Conservation (phyloP, 2,888 invertebrate species). For the Mesopsocus fuscifrons region DNA sequence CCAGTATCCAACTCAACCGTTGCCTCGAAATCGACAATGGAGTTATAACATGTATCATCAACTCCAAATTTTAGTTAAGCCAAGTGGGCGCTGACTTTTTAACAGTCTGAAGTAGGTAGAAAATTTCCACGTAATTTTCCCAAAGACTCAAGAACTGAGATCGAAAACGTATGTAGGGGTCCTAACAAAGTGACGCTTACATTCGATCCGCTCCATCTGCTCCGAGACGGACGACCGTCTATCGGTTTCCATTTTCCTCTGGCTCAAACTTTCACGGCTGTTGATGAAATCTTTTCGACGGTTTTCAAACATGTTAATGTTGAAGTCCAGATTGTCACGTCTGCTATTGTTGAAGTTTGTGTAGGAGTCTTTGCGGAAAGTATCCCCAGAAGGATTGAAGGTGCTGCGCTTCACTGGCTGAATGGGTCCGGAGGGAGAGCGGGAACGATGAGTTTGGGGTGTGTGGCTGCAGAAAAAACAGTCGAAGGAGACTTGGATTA, state of each 20-base stretch:
- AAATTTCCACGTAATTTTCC: no score
- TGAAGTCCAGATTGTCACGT: slow-evolving; percentile 15
- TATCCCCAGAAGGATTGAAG: slow-evolving; percentile 16
- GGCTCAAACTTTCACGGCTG: slow-evolving; percentile 10
- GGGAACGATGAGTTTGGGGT: slow-evolving; percentile 32
- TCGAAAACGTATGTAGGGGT: no score
- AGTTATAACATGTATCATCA: no score
- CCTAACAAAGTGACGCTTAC: no score
- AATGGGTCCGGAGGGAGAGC: slow-evolving; percentile 45
- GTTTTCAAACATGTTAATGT: slow-evolving; percentile 31
- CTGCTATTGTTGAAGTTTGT: slow-evolving; percentile 2
- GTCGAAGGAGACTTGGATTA: no score
- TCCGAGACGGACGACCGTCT: slow-evolving; percentile 15
- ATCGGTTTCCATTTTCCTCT: slow-evolving; percentile 15
- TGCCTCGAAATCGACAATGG: no score
- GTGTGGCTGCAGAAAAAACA: slow-evolving; percentile 22
- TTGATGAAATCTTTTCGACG: slow-evolving; percentile 25
- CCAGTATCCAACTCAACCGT: no score
- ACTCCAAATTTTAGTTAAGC: no score
- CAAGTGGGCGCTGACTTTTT: no score
- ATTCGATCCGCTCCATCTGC: slow-evolving; percentile 33
- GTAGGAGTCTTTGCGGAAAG: slow-evolving; percentile 8
- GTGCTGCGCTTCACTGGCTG: slow-evolving; percentile 28
- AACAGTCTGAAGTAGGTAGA: no score
- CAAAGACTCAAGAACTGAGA: no score